Evolutionary conservation across 2,888 invertebrate genomes (phyloP), one percentile per base, ranked within the genome.

Genomic region (Mesorhabditis belari): DNA sequence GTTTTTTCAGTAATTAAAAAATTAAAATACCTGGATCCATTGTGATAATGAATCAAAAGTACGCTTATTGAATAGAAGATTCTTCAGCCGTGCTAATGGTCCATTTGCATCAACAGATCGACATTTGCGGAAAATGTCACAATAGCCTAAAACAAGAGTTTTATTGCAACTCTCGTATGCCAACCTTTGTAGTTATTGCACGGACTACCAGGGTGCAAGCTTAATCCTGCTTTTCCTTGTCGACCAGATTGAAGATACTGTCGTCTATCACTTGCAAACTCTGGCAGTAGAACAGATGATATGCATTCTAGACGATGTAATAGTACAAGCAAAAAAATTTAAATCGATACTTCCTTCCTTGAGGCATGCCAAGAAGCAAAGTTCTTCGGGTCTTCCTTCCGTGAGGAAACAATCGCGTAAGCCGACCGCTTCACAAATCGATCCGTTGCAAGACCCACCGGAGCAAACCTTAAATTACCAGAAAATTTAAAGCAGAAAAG

Each of bases 81-180:
- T 70, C 86, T 96, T 96, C 62, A 98, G 87, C 58, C 95, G 87
- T 24, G 92, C 93, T 67, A 99, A 85, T 3, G 98, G 98, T 5
- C 98, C 98, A 80, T 98, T 96, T 0, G 96, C 95, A 84, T 99
- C 96, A 24, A 99, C 95, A 0, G 92, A 92, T 71, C 98, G 88
- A 82, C 98, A 98, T 83, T 94, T 95, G 58, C 92, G 88, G 85
- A 99, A 98, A 69, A 98, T 96, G 85, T 99, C 98, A 85, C 98
- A 98, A 84, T 98, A 99, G 58, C 98, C 96, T 67, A 56, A 21
- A 63, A 29, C 35, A 17, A 35, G 35, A 35, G 17, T 35, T 17
- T 35, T 6, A 35, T 35, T 6, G 29, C 5, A 9, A 27, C 25
- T 26, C 29, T 35, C 12, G n/a, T 19, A 23, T 26, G 52, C 6